Conservation (phyloP, 1,140 invertebrate species). For the Lucilia sericata region DNA sequence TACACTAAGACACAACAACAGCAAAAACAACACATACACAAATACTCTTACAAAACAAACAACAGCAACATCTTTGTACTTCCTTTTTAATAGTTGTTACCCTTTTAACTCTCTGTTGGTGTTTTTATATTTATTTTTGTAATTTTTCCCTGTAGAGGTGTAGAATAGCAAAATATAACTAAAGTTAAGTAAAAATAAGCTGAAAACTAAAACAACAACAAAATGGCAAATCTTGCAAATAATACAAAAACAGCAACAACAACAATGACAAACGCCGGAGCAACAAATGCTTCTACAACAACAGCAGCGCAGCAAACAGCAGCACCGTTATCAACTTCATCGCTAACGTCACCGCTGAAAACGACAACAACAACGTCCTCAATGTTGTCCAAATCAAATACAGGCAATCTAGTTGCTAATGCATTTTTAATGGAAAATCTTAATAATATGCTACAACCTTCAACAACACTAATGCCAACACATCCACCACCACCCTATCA, state of each 20-base stretch:
- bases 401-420: slow-evolving; percentile 25
- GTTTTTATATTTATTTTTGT: background rate
- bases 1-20: background rate
- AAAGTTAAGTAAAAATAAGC: background rate
- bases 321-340: background rate
- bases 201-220: slow-evolving; percentile 17
- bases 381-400: background rate
- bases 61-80: background rate
- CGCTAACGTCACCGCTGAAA: background rate
- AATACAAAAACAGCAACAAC: background rate
- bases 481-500: slow-evolving; percentile 2
- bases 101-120: background rate
- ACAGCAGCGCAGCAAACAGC: background rate
- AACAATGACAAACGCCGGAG: background rate
- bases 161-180: background rate
- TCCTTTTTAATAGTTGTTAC: background rate
- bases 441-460: background rate
- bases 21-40: background rate
- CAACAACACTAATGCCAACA: background rate
- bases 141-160: background rate
- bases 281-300: background rate
- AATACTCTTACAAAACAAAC: background rate
- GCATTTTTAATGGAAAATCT: slow-evolving; percentile 31
- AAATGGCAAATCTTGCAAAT: slow-evolving; percentile 1
- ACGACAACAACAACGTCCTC: background rate